These are phyloP conservation scores for Pyrgus malvae DNA, from an alignment of 2,888 invertebrate genomes.

Conservation along the genomic window DNA sequence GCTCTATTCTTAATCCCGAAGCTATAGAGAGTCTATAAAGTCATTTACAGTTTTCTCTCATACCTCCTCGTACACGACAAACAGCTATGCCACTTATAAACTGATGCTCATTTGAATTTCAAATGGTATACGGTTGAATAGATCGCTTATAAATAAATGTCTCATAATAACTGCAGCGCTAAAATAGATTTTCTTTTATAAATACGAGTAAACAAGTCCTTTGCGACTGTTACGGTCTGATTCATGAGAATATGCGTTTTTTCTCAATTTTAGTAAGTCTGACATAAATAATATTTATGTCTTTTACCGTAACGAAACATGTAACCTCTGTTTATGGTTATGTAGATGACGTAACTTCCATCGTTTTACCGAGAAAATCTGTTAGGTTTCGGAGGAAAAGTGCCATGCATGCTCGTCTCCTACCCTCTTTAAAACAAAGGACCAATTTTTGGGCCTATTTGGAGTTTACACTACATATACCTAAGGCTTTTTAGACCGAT, in stretches of 20 bases:
- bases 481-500: too few species aligned
- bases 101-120: conserved; percentile 30
- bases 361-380: too few species aligned
- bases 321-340: too few species aligned
- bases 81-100: conserved; percentile 19
- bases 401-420: too few species aligned
- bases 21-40: background rate
- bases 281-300: too few species aligned
- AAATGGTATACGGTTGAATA: conserved; percentile 30
- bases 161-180: conserved; percentile 14
- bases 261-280: background rate
- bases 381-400: too few species aligned
- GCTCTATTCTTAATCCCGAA: too few species aligned
- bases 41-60: background rate
- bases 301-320: too few species aligned
- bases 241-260: background rate
- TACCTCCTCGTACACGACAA: background rate
- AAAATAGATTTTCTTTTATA: conserved; percentile 14
- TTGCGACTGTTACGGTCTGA: background rate
- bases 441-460: too few species aligned
- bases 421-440: too few species aligned
- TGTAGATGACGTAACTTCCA: too few species aligned
- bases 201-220: conserved; percentile 15
- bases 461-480: too few species aligned
- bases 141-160: conserved; percentile 30